Evolutionary conservation across 1,140 invertebrate genomes (phyloP), one percentile per base, ranked within the genome.

Genomic region (Listronotus bonariensis): DNA sequence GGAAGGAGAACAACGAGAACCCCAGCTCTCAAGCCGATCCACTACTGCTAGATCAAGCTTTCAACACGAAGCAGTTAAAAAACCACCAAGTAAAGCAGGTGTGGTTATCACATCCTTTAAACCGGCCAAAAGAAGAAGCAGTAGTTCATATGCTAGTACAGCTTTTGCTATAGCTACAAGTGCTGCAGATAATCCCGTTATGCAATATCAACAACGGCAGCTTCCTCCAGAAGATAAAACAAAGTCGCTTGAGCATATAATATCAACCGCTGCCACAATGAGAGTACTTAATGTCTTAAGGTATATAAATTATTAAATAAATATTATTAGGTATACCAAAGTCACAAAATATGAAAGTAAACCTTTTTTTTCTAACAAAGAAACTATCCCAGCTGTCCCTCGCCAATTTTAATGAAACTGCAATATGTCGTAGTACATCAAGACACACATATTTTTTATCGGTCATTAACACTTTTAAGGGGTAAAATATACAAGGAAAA

Each of bases 81-180:
- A 80, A 74, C 85, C 82, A 3, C n/a, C 41, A 41, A 89, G 83
- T 74, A 92, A 88, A 82, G 92, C 87, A 12, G 95, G 95, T 4
- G 93, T 95, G 8, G 93, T 96, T 10, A 93, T 97, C n/a, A 96
- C 93, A 0, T 95, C 92, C 26, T 95, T 92, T 71, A 81, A 94
- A 43, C 90, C 93, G 75, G 95, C 93, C 2, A 91, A 95, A 72
- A 79, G 94, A 80, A 91, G 93, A 83, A 94, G 91, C 73, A 95
- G 93, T 77, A 95, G 91, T 10, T 92, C 93, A 0, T 91, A 89
- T 18, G 93, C 94, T 12, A 92, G 93, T 11, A 88, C 89, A 14
- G 95, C 95, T 1, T 97, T 96, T 81, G 95, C 95, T 6, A 93
- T 93, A 9, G 94, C 93, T 0, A 96, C 93, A 0, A 94, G 92